Base-by-base conservation (phyloP, 2,797 vertebrate species). In the Myioborus melanocephalus region DNA sequence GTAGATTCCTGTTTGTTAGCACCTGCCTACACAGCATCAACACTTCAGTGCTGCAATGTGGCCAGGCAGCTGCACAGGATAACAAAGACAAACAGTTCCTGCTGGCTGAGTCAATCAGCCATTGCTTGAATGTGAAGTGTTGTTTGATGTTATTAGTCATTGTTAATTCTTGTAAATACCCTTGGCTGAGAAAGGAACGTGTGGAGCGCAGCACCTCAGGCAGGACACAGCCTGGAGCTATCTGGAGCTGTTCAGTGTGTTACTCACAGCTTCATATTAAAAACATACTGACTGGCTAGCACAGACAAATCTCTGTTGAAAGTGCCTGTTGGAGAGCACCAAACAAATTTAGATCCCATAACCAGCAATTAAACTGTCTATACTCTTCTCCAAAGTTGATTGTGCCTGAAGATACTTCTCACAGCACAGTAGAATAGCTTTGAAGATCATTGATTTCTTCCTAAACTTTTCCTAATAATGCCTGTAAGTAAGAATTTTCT, bases 11-110 rank as follows among this genome's bases (percentile, higher is more conserved):
- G 83, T 88, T 94, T 92, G 50, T 90, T 88, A 90, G 65, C 86
- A 93, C 83, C 83, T 91, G 69, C 96, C 92, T 46, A 90, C 77
- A 3, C 76, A 95, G 73, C 72, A 77, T 41, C 79, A 90, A 64
- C 53, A 24, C 85, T 83, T 68, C 19, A 83, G 88, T 43, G 88
- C 73, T 68, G 69, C 49, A 60, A 49, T 8, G 65, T 71, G 92
- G 35, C 69, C 69, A 68, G 34, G 60, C 52, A 94, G 69, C 64
- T 80, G 75, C 3, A 1, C 47, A 34, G 41, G 27, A 34, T 68
- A 88, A 63, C 39, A 78, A 69, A 91, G 65, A 65, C 53, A 84
- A 91, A 47, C 72, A 70, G 52, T 6, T 88, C 34, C 72, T 52
- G 24, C 49, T 60, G 49, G 23, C 46, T 76, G 70, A 91, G 76